Evolutionary conservation across 2,888 invertebrate species (phyloP), one percentile per base, ranked within the genome.

Genomic region (Taenaris catops): DNA sequence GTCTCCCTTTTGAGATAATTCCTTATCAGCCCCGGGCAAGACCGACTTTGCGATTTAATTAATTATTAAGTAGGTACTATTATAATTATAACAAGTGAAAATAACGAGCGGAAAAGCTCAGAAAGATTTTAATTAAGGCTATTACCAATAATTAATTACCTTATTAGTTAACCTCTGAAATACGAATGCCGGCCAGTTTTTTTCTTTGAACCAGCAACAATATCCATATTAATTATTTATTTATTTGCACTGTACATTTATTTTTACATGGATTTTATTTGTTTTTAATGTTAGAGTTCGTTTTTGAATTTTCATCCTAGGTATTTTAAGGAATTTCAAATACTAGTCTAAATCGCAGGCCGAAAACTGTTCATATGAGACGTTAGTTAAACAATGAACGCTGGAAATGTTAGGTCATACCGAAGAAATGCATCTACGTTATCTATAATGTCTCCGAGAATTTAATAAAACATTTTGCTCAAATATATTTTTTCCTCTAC

Each of bases 401-500:
- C n/a, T n/a, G n/a, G n/a, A n/a, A n/a, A n/a, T n/a, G n/a, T n/a
- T n/a, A n/a, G n/a, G n/a, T n/a, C n/a, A n/a, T n/a, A n/a, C n/a
- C n/a, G n/a, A n/a, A n/a, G n/a, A n/a, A n/a, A 28, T 10, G 11
- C 11, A 9, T 12, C 28, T 8, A 6, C 18, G n/a, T n/a, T 31
- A 31, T 16, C 8, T 23, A 16, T 8, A 31, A 31, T 31, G 31
- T 31, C 31, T 5, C 23, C 16, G 23, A 7, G 20, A 31, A 31
- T 31, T 31, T 31, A 31, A 31, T 31, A 31, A 34, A 34, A 37
- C 25, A 33, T 10, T 36, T 20, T 14, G 29, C 12, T 25, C 31
- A 40, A 44, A 28, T 24, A 35, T 23, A 35, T 35, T 28, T 35
- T n/a, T 28, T 23, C 28, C 27, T 16, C 26, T 24, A 25, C 10